phyloP scores from a whole-genome alignment of 2,888 invertebrate species.

The Caenorhabditis sinica region DNA sequence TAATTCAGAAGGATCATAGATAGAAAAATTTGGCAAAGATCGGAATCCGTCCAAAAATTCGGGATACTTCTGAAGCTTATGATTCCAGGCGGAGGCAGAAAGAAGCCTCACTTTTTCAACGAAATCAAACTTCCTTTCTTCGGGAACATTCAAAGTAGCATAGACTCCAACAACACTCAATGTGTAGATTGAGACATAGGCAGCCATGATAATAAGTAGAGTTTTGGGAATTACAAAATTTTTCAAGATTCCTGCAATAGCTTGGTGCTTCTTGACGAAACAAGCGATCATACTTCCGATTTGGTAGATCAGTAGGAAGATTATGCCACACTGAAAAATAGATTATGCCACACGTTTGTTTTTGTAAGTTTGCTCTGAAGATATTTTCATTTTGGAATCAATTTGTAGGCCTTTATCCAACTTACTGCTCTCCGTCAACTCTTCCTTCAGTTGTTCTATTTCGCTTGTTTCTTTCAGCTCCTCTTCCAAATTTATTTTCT shows the following conservation, averaged over 20 bases:
- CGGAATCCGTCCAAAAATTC: not conserved
- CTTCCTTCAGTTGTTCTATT: too few species aligned
- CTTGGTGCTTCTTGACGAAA: slow-evolving; percentile 33
- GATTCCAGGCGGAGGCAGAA: not conserved
- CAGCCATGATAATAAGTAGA: not conserved
- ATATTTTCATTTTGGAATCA: too few species aligned
- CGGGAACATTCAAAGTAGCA: slow-evolving; percentile 8
- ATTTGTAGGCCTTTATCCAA: too few species aligned
- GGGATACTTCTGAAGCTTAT: not conserved
- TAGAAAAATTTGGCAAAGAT: slow-evolving; percentile 28
- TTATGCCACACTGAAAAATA: slow-evolving; percentile 4
- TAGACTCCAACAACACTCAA: slow-evolving; percentile 10
- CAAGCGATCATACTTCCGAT: slow-evolving; percentile 25
- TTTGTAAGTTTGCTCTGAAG: too few species aligned
- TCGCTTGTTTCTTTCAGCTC: too few species aligned
- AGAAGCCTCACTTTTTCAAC: slow-evolving; percentile 3
- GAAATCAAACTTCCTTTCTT: slow-evolving; percentile 4
- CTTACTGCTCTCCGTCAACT: too few species aligned
- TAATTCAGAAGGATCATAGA: slow-evolving; percentile 16
- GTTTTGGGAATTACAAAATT: not conserved
- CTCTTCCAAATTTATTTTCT: too few species aligned
- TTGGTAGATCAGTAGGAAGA: slow-evolving; percentile 16
- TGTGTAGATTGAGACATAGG: slow-evolving; percentile 18
- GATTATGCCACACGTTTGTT: too few species aligned
- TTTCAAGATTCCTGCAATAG: slow-evolving; percentile 6